Evolutionary conservation across 2,797 vertebrate species (phyloP), one percentile per base, ranked within the genome.

Genomic region (Ctenopoma multispine): DNA sequence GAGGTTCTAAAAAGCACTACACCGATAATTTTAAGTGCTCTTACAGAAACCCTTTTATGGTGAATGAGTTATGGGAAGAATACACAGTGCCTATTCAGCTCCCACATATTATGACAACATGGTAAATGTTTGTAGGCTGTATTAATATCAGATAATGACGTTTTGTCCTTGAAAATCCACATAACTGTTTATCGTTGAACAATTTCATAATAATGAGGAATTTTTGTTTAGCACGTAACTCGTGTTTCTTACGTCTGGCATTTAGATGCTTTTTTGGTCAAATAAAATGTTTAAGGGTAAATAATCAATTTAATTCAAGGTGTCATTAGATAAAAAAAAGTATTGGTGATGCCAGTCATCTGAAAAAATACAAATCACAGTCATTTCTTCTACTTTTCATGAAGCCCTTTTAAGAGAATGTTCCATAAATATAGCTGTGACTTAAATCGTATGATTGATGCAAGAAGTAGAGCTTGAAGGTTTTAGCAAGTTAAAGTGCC

Each of bases 401-500:
- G n/a, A 73, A n/a, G 36, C 55, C 50, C 31, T 66, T 72, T 21
- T 49, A 53, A 67, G 48, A 68, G 43, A 17, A 34, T 55, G 54
- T 71, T 60, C 49, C 24, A 51, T 50, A 69, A 58, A 78, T 75
- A 53, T 38, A 74, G 78, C 53, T 64, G 69, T 14, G 63, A 70
- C 75, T 86, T 63, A 80, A 82, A 80, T 65, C 38, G 29, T 31
- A 73, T 86, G 87, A 91, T 85, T 86, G 77, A 90, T 91, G 85
- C 73, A 76, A 77, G 77, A 88, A 82, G 81, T 56, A 71, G 72
- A 78, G 81, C 76, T 89, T 83, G 79, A 90, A 87, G 81, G 86
- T 83, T 90, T 84, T 69, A 89, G 72, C 84, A 81, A 82, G 84
- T 88, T 84, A 77, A 88, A 89, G 80, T 77, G 77, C 64, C 84